Evolutionary conservation across 2,797 vertebrate genomes (phyloP), one percentile per base, ranked within the genome.

Genomic region (Enteromius argenteus): DNA sequence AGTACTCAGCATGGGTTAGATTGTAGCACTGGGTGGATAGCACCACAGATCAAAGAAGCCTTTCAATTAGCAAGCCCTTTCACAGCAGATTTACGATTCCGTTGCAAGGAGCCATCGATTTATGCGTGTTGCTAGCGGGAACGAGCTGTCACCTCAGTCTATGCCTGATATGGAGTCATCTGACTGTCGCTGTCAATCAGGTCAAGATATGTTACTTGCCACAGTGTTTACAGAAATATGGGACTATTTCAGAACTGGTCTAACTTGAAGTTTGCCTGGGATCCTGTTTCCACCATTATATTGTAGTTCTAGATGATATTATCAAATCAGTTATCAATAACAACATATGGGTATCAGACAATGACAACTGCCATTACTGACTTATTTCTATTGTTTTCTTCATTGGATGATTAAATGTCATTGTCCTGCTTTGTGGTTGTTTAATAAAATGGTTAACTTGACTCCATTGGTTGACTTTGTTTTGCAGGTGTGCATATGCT

Each of bases 401-500:
- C n/a, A 74, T n/a, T 66, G 68, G 37, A 53, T 74, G 76, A 79
- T 23, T 71, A 56, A 42, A 79, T 56, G 19, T 19, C n/a, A 44
- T 60, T 79, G 68, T 32, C 66, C 53, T 80, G 23, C 42, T 72
- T 82, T 46, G 15, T 62, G 77, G 84, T 35, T 44, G 30, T 53
- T 68, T 30, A 56, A 44, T 23, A 60, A 35, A 80, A 51, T 58
- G 30, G 53, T 62, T 79, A 49, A 37, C n/a, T 73, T 62, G 30
- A 86, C 53, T 73, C 19, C 23, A 17, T 56, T n/a, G 44, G 15
- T 37, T 81, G 27, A 82, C 71, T 17, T 14, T 79, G 23, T 56
- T 80, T n/a, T 27, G 1, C 87, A 98, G 97, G 95, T 96, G 95
- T 96, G 93, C 95, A 92, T 85, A 94, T 96, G 93, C 93, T 96